Evolutionary conservation across 2,113 vertebrate genomes (phyloP), one percentile per base, ranked within the genome.

Genomic region (Sialia sialis): DNA sequence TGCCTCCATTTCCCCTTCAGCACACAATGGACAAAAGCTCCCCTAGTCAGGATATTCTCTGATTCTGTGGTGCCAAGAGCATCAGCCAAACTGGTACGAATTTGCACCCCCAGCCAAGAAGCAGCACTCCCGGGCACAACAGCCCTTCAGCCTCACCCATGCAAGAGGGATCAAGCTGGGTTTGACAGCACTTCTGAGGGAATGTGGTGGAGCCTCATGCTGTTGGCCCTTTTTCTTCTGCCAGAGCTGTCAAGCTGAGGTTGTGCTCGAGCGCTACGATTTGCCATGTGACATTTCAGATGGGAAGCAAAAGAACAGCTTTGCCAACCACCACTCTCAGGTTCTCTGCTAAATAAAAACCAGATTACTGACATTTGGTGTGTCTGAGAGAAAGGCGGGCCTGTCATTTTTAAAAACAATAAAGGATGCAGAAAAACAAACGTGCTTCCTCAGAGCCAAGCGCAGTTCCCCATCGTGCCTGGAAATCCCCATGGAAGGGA

Each of bases 181-280:
- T 77, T 86, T 88, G 75, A 89, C 5, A 7, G 75, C 79, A 63
- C 59, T 96, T 94, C 82, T 90, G 93, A 88, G 72, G 73, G 38
- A 2, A 76, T 34, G 79, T 60, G 72, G 72, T 51, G 36, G 70
- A 88, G 68, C 51, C 59, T 74, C 88, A 58, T 7, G 49, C 92
- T 95, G 77, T 43, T 67, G 60, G 77, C 81, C 87, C 91, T 95
- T 95, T 78, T 95, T 93, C 87, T 91, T 41, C 43, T 93, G 90
- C 96, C 96, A 96, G 92, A 52, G 49, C 84, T 94, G 77, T 87
- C 93, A 94, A 82, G 49, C 87, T 91, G 90, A 85, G 90, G 86
- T 23, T 70, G 81, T 68, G 62, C 62, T 84, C 5, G 0, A 89
- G 76, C 1, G 0, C 72, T 69, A 10, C 75, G 32, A 49, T 76